Base-by-base conservation (phyloP, 2,113 vertebrate genomes). In the Hymenochirus boettgeri region DNA sequence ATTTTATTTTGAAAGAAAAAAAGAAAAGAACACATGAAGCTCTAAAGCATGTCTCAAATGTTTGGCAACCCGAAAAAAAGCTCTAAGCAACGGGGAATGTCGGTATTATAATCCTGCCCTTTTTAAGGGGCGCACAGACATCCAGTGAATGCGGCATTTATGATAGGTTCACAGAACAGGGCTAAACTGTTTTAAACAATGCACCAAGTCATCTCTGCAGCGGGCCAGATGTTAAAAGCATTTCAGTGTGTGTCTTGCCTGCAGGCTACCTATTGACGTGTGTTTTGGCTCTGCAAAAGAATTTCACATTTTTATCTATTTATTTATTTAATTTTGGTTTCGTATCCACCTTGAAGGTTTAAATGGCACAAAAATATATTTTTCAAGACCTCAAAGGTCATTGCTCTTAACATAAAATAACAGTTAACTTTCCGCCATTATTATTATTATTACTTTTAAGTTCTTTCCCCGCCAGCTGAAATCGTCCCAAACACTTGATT, bases 1-100 rank as follows among this genome's bases (percentile, higher is more conserved):
- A 4, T 24, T 58, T 58, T 66, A 58, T 39, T 51, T 42, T 51
- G 46, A 52, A 39, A n/a, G n/a, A n/a, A 57, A 35, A 13, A 35
- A 35, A 13, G 17, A n/a, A 42, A 42, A 42, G 7, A 42, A 6
- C 50, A 58, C 46, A 66, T 58, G 55, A 54, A 31, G 58, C 46
- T 66, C n/a, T n/a, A 66, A 57, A 57, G 29, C 47, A 27, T 50
- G 56, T 51, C 27, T 66, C 55, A 51, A 47, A 57, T 66, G 51
- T 55, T 58, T 66, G 64, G 64, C 64, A 66, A 39, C 19, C 23
- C 11, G 7, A 39, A 45, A 23, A 18, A 24, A 52, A 17, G 55
- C 24, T 29, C 64, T 66, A 51, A 66, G 64, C 64, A 66, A 66
- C 64, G 51, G 29, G 55, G 45, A 66, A 58, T 51, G 55, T 29